These are phyloP conservation scores for Meiosimyza platycephala DNA, from an alignment of 2,888 invertebrate genomes.

Conservation along the genomic window DNA sequence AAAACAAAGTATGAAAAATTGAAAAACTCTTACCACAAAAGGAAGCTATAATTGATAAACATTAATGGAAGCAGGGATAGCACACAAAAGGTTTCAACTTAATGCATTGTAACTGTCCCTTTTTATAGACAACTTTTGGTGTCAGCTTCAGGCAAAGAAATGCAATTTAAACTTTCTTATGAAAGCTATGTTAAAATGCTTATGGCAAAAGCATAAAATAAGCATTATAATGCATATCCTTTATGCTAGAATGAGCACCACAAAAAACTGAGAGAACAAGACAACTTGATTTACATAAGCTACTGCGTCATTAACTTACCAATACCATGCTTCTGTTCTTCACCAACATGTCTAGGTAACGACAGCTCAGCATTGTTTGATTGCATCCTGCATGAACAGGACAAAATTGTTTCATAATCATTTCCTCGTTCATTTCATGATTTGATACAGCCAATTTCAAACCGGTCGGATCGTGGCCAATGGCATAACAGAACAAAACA, in stretches of 20 bases:
- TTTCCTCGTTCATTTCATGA: conserved; percentile 74
- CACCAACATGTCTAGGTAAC: conserved; percentile 78
- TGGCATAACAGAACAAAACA: conserved; percentile 86
- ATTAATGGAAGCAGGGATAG: too few relatives aligned
- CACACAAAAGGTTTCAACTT: too few relatives aligned
- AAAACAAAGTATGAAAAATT: too few relatives aligned
- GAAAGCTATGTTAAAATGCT: background rate
- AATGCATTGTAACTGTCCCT: too few relatives aligned
- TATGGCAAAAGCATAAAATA: background rate
- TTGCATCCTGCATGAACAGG: conserved; percentile 73
- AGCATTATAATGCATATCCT: background rate
- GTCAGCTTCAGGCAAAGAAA: conserved; percentile 18
- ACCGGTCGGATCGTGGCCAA: conserved; percentile 86
- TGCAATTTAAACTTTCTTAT: conserved; percentile 56
- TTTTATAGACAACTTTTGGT: background rate
- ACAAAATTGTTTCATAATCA: conserved; percentile 67
- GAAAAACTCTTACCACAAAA: too few relatives aligned
- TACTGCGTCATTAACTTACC: conserved; percentile 68
- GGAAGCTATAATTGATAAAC: too few relatives aligned
- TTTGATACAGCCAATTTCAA: conserved; percentile 85
- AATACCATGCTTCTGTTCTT: conserved; percentile 76
- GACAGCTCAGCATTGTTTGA: conserved; percentile 78
- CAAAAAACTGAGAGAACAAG: background rate
- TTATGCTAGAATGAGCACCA: background rate
- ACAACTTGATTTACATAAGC: too few relatives aligned